phyloP scores from a whole-genome alignment of 1,140 invertebrate genomes.

The Drosophila fuyamai region DNA sequence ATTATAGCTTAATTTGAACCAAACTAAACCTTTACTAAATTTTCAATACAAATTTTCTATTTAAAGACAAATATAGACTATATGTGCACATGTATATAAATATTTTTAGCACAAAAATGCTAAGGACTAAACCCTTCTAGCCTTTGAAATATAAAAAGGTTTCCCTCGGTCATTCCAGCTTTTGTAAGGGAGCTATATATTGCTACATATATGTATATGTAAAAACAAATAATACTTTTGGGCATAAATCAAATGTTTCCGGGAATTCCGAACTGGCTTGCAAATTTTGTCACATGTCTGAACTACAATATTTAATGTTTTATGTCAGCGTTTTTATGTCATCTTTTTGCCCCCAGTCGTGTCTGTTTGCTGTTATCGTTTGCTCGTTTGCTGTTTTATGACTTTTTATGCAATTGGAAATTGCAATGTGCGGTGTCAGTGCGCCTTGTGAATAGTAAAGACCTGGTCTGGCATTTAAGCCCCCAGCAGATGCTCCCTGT shows the following conservation, averaged over 20 bases:
- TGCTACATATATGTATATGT: too few relatives aligned
- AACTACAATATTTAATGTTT: conserved; percentile 46
- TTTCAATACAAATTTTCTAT: too few relatives aligned
- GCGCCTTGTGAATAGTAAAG: conserved; percentile 39
- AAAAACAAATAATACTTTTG: too few relatives aligned
- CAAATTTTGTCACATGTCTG: conserved; percentile 32
- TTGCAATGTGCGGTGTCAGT: conserved; percentile 25
- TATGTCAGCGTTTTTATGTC: conserved; percentile 40
- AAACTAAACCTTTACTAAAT: too few relatives aligned
- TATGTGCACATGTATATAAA: too few relatives aligned
- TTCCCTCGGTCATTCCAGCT: not conserved
- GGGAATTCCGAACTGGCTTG: not conserved
- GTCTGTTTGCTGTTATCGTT: conserved; percentile 33
- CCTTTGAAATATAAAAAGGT: not conserved
- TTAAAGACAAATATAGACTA: too few relatives aligned
- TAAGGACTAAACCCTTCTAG: too few relatives aligned
- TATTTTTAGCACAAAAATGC: too few relatives aligned
- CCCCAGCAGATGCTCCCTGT: not conserved
- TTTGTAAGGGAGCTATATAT: not conserved
- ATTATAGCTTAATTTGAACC: too few relatives aligned
- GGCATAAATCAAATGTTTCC: not conserved
- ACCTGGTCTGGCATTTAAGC: conserved; percentile 46
- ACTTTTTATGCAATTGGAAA: conserved; percentile 55
- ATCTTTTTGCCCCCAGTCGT: conserved; percentile 28
- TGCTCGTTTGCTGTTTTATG: conserved; percentile 37